Evolutionary conservation across 2,888 invertebrate genomes (phyloP), one percentile per base, ranked within the genome.

Genomic region (Myopa tessellatipennis): DNA sequence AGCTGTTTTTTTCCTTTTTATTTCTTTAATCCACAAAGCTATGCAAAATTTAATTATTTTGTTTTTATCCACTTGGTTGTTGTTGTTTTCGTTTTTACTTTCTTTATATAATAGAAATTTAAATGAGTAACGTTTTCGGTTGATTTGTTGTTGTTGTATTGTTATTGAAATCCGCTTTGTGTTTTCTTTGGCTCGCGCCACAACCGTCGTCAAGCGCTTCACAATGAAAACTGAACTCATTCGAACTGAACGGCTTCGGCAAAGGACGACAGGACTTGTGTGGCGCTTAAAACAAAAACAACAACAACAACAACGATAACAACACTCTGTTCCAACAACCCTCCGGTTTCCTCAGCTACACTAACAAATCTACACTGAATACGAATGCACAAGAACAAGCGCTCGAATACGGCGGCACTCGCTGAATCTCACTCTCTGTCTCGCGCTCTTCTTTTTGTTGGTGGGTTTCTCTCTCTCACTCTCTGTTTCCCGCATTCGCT

Each of bases 341-440:
- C 40, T 55, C 50, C 4, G 67, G 4, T 72, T 68, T 63, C 4
- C 74, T 67, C 76, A 34, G 72, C 73, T 72, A 79, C 60, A 76
- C 52, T 70, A 50, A 70, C 16, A 61, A 74, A 65, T 52, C 12
- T 77, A 74, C 80, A 77, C 65, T 26, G 34, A 18, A 18, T 26
- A 18, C 61, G 40, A n/a, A 38, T n/a, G 36, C 4, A 60, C 12
- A 60, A 16, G 34, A 38, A 38, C n/a, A 72, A n/a, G 26, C 26
- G 2, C 26, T 26, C 1, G 26, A 26, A 26, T 26, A 26, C 26
- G 26, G 2, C 26, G 26, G 26, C 26, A 26, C 26, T 26, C 26
- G 26, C 26, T 26, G 26, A 26, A 26, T 26, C 26, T 26, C n/a
- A n/a, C 58, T n/a, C 60, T 60, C 36, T 12, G 34, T 72, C n/a